Base-by-base conservation (phyloP, 1,140 invertebrate genomes). In the Adoxophyes honmai region DNA sequence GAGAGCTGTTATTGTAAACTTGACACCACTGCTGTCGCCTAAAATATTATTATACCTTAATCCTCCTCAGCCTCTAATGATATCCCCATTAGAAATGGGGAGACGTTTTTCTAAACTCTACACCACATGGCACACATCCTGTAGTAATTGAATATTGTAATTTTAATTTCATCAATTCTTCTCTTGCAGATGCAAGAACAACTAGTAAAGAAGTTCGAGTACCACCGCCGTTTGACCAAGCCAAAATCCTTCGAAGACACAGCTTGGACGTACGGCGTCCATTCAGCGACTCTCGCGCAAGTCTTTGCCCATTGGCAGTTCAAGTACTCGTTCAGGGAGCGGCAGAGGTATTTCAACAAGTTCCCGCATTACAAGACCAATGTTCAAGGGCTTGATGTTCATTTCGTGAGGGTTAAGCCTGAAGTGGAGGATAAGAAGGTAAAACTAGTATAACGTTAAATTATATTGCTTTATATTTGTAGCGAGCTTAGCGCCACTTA, bases 351-450 rank as follows among this genome's bases (percentile, higher is more conserved):
- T 28, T 73, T 97, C 0, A 97, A 96, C 67, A 88, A 91, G 55
- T 94, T 92, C 66, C 91, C 94, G 0, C 94, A 96, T 42, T 96
- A 91, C 67, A 92, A 89, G 33, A 93, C 93, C 0, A 91, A 92
- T 48, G 88, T 95, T 68, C 91, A 89, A 88, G 95, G 95, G 9
- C 70, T 96, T 54, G 90, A 94, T 57, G 91, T 95, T 15, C 94
- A 95, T 71, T 94, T 92, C 66, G 82, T 93, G 42, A 92, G 91
- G 33, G 90, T 93, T 0, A 92, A 92, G 58, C 92, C 93, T 0
- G 64, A 81, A 68, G 66, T 83, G 81, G 62, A 78, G 11, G 89
- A 89, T 39, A 56, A 92, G 0, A 91, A 78, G 73, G 80, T 87
- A 64, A 57, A 56, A n/a, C n/a, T n/a, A n/a, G n/a, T n/a, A n/a